Evolutionary conservation across 2,797 vertebrate species (phyloP), one percentile per base, ranked within the genome.

Genomic region (Centropyge bicolor): DNA sequence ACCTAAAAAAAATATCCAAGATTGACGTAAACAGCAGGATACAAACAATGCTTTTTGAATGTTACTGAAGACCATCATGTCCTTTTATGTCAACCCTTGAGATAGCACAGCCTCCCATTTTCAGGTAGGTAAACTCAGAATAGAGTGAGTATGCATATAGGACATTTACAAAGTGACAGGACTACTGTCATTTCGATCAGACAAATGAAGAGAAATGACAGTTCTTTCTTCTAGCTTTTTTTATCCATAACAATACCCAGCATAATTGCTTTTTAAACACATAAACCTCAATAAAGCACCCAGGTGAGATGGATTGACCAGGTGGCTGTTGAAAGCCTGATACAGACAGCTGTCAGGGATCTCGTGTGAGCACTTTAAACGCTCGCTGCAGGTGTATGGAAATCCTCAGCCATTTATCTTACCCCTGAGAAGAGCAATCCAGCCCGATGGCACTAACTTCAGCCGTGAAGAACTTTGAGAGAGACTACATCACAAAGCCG

Each of bases 361-460:
- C 74, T 80, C 66, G 24, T 46, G 65, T 55, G 80, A 88, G 78
- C 69, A 35, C 68, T 63, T 78, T 78, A 73, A 84, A 82, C 51
- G 13, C 22, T 62, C 60, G 8, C 61, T 80, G 67, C 59, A 64
- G 78, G 24, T 77, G 22, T 60, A 74, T 74, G 74, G 68, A 82
- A 80, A 83, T 83, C 71, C 63, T 67, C 22, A 31, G 74, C 59
- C 74, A 74, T 83, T 78, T 73, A 81, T 87, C 70, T 83, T 19
- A 24, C 24, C 51, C 71, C 71, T 3, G 56, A 73, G 51, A 76
- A 46, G 70, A 80, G 66, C 78, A 68, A 64, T 74, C 57, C 8
- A 6, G 73, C 69, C 70, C 51, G 12, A 16, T 78, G 61, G 73
- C 66, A 56, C 67, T n/a, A 61, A 82, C 74, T 80, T 82, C 68